Base-by-base conservation (phyloP, 2,113 vertebrate genomes). In the Brachypteracias leptosomus region DNA sequence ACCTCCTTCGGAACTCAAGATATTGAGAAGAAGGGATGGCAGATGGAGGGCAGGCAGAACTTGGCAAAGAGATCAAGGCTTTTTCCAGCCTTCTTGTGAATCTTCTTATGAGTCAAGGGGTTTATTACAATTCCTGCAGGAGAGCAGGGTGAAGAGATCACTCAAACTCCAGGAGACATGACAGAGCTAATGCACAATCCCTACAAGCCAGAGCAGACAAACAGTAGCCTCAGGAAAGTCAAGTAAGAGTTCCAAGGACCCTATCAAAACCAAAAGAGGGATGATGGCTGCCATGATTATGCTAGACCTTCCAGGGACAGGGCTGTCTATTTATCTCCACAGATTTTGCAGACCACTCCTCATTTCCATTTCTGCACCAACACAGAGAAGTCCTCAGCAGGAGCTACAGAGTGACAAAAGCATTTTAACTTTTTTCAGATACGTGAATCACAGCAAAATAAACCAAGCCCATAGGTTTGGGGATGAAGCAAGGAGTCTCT, bases 1-100 rank as follows among this genome's bases (percentile, higher is more conserved):
- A 61, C 26, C 77, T 79, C 89, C 75, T 75, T 92, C 70, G 58
- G 73, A 84, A 77, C 79, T 54, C 83, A 62, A 13, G 68, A 87
- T 86, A 68, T 75, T n/a, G 68, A 85, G 92, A 85, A 70, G 73
- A 76, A 83, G 8, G 61, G 44, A 47, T 65, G 80, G 92, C 92
- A 94, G 88, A 92, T 75, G 83, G 88, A 97, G 68, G 90, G 57
- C 90, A 96, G 76, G 25, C 29, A 93, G 83, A 94, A 86, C 58
- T 77, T 93, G 83, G 79, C 78, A 96, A 68, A 65, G 57, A 90
- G 61, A 90, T 86, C 4, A n/a, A 1, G 47, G 85, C 52, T 68
- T 92, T 95, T 90, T 74, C 59, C 79, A 87, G 86, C 59, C 40
- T 77, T 94, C 75, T 59, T 18, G 10, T 55, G 51, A 79, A 85